A percentile compares a stretch with the other conserved stretches of the same genome.
Evolutionary conservation across 2,888 invertebrate genomes (phyloP).

Genomic region (Gibbula magus): DNA sequence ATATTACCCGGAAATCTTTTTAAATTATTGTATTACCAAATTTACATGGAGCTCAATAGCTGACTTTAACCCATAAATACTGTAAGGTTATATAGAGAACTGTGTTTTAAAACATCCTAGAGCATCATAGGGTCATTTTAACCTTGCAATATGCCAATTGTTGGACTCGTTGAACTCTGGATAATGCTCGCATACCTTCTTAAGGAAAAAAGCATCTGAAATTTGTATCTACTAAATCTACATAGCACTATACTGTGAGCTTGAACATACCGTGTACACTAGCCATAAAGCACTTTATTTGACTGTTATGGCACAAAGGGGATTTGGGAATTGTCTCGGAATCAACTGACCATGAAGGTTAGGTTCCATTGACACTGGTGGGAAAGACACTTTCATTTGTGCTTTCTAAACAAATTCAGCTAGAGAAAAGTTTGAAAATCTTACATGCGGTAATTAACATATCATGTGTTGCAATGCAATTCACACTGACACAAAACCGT

Average conservation of each 20-base stretch:
- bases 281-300: constrained; percentile 2
- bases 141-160: no score
- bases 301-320: constrained; percentile 7
- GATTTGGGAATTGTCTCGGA: constrained; percentile 17
- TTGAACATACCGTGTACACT: not conserved
- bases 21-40: no score
- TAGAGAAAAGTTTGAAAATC: constrained; percentile 5
- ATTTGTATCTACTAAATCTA: constrained; percentile 19
- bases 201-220: not conserved
- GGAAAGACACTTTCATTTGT: constrained; percentile 16
- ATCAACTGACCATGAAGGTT: constrained; percentile 16
- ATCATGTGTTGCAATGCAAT: constrained; percentile 5
- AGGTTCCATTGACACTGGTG: constrained; percentile 14
- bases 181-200: not conserved
- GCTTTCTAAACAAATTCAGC: constrained; percentile 1
- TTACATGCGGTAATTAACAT: constrained; percentile 5
- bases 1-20: no score
- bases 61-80: no score
- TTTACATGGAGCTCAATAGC: no score
- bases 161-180: not conserved
- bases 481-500: not conserved
- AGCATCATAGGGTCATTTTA: no score
- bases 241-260: not conserved
- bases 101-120: no score
- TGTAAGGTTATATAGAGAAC: no score